These are phyloP conservation scores for Ladona fulva DNA, from an alignment of 1,140 invertebrate genomes.

Conservation along the genomic window DNA sequence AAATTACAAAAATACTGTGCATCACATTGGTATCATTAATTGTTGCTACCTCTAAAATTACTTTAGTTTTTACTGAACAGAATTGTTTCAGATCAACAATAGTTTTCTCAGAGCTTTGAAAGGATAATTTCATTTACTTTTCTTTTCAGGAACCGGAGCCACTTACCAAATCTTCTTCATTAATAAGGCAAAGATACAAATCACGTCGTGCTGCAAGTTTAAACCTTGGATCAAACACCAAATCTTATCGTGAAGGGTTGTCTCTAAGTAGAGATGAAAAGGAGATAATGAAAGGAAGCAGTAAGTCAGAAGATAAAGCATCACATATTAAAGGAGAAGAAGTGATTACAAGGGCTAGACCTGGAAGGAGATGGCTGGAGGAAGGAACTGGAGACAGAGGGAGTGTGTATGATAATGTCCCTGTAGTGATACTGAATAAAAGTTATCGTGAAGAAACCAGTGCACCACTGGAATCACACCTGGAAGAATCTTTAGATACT, in stretches of 20 bases:
- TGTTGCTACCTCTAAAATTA: too few relatives aligned
- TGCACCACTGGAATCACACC: background rate
- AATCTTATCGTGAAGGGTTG: background rate
- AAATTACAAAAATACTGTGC: too few relatives aligned
- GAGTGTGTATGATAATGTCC: constrained; percentile 27
- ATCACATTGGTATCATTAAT: too few relatives aligned
- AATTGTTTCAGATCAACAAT: too few relatives aligned
- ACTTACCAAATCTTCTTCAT: background rate
- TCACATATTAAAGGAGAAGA: background rate
- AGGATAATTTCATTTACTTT: background rate
- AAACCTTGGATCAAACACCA: background rate
- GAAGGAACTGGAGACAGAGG: constrained; percentile 22
- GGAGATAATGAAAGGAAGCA: background rate
- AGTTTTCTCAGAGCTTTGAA: too few relatives aligned
- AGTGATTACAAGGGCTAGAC: background rate
- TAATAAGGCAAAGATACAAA: background rate
- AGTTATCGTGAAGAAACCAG: constrained; percentile 23
- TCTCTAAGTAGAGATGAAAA: background rate
- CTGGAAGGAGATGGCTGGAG: background rate
- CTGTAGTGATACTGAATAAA: constrained; percentile 25
- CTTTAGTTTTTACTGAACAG: too few relatives aligned
- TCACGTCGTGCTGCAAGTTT: background rate
- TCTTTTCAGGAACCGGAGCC: background rate
- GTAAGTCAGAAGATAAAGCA: background rate
- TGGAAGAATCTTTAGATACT: background rate